phyloP scores from a whole-genome alignment of 1,140 invertebrate species.

The Dendroctonus valens region DNA sequence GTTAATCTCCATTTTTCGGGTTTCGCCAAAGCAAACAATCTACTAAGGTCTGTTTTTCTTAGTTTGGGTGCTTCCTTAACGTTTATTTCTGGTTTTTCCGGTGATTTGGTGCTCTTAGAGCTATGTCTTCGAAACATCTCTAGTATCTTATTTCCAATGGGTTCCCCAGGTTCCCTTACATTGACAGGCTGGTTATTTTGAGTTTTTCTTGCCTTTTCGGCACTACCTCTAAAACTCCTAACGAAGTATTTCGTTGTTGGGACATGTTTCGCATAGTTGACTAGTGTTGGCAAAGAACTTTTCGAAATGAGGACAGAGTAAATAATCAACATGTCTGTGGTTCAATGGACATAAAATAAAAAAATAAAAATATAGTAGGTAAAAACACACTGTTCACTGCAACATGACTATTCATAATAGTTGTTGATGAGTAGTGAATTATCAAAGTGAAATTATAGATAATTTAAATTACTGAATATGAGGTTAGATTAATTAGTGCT shows the following conservation, averaged over 20 bases:
- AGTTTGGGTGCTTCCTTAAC: constrained; percentile 42
- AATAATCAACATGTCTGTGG: constrained; percentile 35
- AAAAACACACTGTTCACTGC: background rate
- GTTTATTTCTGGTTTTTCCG: constrained; percentile 3
- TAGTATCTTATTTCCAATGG: constrained; percentile 22
- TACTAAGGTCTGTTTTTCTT: constrained; percentile 59
- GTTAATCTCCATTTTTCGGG: constrained; percentile 71
- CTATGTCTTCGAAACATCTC: constrained; percentile 34
- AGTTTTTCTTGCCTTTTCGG: constrained; percentile 12
- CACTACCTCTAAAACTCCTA: background rate
- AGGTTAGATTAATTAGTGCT: no score
- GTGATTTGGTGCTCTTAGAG: constrained; percentile 10
- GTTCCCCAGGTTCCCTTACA: background rate
- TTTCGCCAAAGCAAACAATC: constrained; percentile 63
- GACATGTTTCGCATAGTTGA: constrained; percentile 34
- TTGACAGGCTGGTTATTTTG: background rate
- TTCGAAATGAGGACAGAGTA: constrained; percentile 36
- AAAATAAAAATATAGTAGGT: background rate
- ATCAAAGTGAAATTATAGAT: no score
- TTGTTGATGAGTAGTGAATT: no score
- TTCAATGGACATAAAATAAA: background rate
- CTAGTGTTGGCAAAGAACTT: constrained; percentile 31
- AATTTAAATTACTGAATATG: no score
- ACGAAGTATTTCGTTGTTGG: background rate
- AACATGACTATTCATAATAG: no score